Base-by-base conservation (phyloP, 2,797 vertebrate species). In the Oreochromis grahami region DNA sequence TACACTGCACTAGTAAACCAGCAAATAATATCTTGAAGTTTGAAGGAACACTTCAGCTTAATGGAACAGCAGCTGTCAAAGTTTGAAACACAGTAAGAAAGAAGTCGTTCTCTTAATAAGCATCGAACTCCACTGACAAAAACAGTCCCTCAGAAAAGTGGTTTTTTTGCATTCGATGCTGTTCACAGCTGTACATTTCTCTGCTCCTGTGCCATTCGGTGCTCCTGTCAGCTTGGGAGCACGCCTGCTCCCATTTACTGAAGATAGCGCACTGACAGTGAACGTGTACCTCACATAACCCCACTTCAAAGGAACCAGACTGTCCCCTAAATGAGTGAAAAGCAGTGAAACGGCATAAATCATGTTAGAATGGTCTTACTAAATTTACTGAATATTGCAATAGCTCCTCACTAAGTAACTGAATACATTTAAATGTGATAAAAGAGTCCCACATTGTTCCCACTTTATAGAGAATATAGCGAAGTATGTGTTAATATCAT, bases 231-330 rank as follows among this genome's bases (percentile, higher is more conserved):
- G 65, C 65, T 70, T 0, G 65, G 41, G 38, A 26, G 24, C 8
- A 21, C 15, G 41, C 14, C 41, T 70, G 21, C 41, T 70, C 21
- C 65, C 65, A 26, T 70, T 43, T 11, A 6, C 43, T 32, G 10
- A 50, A 74, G 43, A 74, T 50, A 50, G 45, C 68, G 13, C 26
- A 2, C 43, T 32, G 24, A 48, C 43, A 32, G 68, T 50, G 24
- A 74, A 1, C 6, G 6, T 12, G 68, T 50, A 32, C 43, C 24
- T 74, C 43, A 32, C 0, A 11, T n/a, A 74, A 74, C 68, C 26
- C 68, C 68, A 74, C 68, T 48, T 74, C 43, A 74, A 74, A 74
- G 26, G 26, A 74, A 50, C 24, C 43, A 48, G 15, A 74, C 43
- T 32, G 11, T 50, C 26, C 68, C 68, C 6, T 1, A 19, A 32